A percentile compares a stretch with the other conserved stretches of the same genome.
Evolutionary conservation across 2,888 invertebrate genomes (phyloP).

Genomic region (Notodonta dromedarius): DNA sequence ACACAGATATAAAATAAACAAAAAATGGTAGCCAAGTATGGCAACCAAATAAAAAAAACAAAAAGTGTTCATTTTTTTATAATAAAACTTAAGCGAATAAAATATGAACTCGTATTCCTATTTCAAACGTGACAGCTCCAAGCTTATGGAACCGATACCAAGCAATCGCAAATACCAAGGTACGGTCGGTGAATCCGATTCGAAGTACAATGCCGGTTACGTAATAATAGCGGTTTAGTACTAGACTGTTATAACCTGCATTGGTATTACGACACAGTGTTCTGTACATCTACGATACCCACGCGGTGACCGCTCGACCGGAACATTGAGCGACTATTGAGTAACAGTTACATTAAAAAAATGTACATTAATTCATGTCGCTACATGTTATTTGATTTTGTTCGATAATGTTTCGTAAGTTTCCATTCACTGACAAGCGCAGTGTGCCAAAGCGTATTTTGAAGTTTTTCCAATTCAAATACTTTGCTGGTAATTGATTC

Average conservation of each 20-base stretch:
- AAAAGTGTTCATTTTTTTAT: background rate
- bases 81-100: background rate
- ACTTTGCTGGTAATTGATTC: too few relatives aligned
- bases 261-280: constrained; percentile 49
- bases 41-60: background rate
- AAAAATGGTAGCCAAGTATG: background rate
- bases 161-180: constrained; percentile 20
- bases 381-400: constrained; percentile 24
- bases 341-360: constrained; percentile 36
- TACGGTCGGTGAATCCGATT: constrained; percentile 30
- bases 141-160: constrained; percentile 23
- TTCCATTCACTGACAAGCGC: constrained; percentile 10
- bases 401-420: constrained; percentile 14
- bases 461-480: background rate
- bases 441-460: background rate
- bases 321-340: constrained; percentile 20
- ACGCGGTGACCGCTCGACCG: constrained; percentile 39
- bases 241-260: constrained; percentile 45
- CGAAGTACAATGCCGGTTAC: constrained; percentile 46
- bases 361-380: constrained; percentile 30
- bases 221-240: constrained; percentile 41
- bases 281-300: constrained; percentile 47
- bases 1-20: background rate
- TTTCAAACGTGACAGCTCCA: constrained; percentile 31
- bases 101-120: constrained; percentile 7